These are phyloP conservation scores for Alces alces DNA, from an alignment of 2,113 vertebrate species.

Conservation along the genomic window DNA sequence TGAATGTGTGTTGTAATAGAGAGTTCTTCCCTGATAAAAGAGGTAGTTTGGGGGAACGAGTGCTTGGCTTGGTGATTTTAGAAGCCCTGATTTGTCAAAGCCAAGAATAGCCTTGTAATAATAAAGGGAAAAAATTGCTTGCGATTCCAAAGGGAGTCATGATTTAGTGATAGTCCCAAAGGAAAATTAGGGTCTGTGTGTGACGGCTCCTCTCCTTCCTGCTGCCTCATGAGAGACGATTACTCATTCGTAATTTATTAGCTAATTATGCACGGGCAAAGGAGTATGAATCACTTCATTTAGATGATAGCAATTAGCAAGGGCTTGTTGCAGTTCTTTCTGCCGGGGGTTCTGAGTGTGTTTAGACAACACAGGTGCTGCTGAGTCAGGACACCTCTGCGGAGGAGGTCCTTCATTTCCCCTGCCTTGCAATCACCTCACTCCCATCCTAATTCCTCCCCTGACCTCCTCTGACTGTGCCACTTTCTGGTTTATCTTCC, in stretches of 20 bases:
- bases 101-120: slow-evolving; percentile 36
- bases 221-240: slow-evolving; percentile 36
- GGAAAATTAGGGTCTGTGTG: slow-evolving; percentile 45
- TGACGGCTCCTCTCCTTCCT: not conserved
- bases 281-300: slow-evolving; percentile 56
- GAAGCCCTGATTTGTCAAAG: slow-evolving; percentile 38
- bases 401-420: not conserved
- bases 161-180: not conserved
- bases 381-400: not conserved
- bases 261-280: slow-evolving; percentile 51
- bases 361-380: slow-evolving; percentile 14
- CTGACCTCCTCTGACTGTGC: not conserved
- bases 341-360: not conserved
- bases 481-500: not conserved
- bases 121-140: slow-evolving; percentile 5
- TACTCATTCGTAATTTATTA: slow-evolving; percentile 65
- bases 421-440: not conserved
- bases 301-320: slow-evolving; percentile 21
- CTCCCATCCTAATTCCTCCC: not conserved
- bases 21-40: not conserved
- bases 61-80: not conserved
- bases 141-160: slow-evolving; percentile 30
- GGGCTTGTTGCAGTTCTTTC: slow-evolving; percentile 15
- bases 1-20: not conserved
- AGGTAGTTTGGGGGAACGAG: not conserved